These are phyloP conservation scores for Druon quercuslanigerum DNA, from an alignment of 1,140 invertebrate species.

Conservation along the genomic window DNA sequence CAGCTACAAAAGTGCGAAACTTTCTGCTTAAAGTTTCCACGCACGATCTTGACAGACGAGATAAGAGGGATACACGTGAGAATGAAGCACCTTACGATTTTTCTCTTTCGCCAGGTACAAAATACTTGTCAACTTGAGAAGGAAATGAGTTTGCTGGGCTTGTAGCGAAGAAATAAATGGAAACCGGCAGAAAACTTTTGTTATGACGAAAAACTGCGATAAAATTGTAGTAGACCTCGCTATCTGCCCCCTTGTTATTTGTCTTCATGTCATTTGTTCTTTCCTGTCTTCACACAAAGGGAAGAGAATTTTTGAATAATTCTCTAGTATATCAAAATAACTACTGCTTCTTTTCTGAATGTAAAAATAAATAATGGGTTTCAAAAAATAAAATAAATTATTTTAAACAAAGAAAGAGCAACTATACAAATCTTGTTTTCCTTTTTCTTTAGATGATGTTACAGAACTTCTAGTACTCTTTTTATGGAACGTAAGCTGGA, in stretches of 20 bases:
- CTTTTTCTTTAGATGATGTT: no score
- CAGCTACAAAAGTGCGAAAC: slow-evolving; percentile 6
- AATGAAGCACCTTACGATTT: slow-evolving; percentile 24
- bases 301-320: no score
- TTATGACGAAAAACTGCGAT: neutral
- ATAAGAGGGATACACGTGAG: slow-evolving; percentile 17
- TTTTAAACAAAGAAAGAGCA: no score
- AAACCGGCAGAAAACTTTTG: slow-evolving; percentile 21
- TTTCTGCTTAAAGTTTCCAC: slow-evolving; percentile 18
- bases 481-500: no score
- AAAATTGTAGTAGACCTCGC: neutral
- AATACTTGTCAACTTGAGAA: slow-evolving; percentile 12
- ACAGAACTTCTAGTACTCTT: no score
- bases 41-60: slow-evolving; percentile 25
- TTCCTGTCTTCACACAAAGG: neutral
- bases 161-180: slow-evolving; percentile 1
- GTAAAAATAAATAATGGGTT: no score
- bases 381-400: no score
- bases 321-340: no score
- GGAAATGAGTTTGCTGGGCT: slow-evolving; percentile 10
- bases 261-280: neutral
- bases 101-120: slow-evolving; percentile 27
- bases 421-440: no score
- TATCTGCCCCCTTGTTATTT: neutral
- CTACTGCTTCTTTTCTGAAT: no score